A percentile compares a stretch with the other conserved stretches of the same genome.
These are phyloP conservation scores for Propithecus deckenii DNA, from an alignment of 2,797 vertebrate genomes.

Conservation along the genomic window DNA sequence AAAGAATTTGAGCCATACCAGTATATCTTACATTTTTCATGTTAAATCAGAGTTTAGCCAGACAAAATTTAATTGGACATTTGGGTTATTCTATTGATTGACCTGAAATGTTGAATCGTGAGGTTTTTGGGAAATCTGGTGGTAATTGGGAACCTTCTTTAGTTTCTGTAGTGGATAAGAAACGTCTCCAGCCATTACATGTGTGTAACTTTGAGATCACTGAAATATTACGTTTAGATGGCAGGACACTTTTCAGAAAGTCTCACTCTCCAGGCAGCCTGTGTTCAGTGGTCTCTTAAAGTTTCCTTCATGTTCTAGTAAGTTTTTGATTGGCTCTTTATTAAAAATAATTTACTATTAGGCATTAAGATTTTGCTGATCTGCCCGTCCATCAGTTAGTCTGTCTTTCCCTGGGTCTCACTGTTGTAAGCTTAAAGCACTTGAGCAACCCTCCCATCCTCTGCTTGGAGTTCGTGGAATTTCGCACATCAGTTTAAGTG, in stretches of 20 bases:
- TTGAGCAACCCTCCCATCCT: neutral
- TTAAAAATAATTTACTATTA: conserved; percentile 62
- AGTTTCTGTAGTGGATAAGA: neutral
- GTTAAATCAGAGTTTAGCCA: neutral
- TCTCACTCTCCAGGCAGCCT: neutral
- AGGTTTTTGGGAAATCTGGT: neutral
- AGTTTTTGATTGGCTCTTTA: conserved; percentile 63
- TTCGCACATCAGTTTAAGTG: conserved; percentile 69
- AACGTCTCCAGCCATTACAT: neutral
- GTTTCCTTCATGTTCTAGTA: conserved; percentile 50
- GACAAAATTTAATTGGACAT: neutral
- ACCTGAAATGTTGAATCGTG: neutral
- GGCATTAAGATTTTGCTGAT: conserved; percentile 42
- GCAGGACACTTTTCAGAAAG: neutral
- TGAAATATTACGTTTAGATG: neutral
- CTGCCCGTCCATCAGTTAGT: neutral
- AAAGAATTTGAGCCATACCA: neutral
- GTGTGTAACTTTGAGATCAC: neutral
- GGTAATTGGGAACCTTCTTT: neutral
- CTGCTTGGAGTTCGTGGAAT: conserved; percentile 63
- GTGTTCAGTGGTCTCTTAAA: conserved; percentile 56
- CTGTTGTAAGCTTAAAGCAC: neutral
- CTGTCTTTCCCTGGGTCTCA: conserved; percentile 50
- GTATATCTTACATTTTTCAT: neutral
- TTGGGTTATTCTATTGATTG: neutral